Percentiles rank a stretch among this genome's conserved stretches.
These are phyloP conservation scores for Mormoops blainvillei DNA, from an alignment of 2,113 vertebrate genomes.

Conservation along the genomic window DNA sequence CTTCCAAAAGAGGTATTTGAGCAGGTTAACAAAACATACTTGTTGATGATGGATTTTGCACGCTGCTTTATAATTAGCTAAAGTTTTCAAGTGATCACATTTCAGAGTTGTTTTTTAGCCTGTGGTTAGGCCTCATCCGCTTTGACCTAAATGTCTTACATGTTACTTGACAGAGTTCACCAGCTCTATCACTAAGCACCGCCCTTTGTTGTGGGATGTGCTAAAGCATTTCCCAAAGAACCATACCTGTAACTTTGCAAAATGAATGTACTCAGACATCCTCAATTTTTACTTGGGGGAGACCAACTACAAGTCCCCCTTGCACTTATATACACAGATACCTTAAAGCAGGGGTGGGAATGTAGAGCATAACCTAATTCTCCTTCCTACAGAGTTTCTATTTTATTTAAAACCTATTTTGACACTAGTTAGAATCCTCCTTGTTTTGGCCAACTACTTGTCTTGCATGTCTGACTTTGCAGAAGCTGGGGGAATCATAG, in stretches of 20 bases:
- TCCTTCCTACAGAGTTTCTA: constrained; percentile 77
- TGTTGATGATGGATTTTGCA: not conserved
- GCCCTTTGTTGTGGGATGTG: constrained; percentile 45
- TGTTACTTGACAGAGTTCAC: not conserved
- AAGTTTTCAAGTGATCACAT: constrained; percentile 27
- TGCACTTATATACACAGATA: constrained; percentile 46
- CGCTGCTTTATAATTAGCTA: constrained; percentile 49
- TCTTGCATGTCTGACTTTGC: constrained; percentile 75
- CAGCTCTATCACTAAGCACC: not conserved
- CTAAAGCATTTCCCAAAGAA: constrained; percentile 14
- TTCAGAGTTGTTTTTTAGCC: not conserved
- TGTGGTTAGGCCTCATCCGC: not conserved
- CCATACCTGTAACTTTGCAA: constrained; percentile 48
- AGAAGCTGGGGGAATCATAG: constrained; percentile 67
- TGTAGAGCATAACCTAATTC: constrained; percentile 53
- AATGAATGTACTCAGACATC: constrained; percentile 55
- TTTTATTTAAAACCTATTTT: constrained; percentile 82
- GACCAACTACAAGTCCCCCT: constrained; percentile 24
- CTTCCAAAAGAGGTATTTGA: not conserved
- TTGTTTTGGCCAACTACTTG: constrained; percentile 73
- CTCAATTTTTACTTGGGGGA: constrained; percentile 42
- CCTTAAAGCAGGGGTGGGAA: constrained; percentile 52
- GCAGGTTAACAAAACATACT: not conserved
- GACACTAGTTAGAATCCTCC: constrained; percentile 74
- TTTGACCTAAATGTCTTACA: not conserved